These are phyloP conservation scores for Psylliodes chrysocephalus DNA, from an alignment of 2,888 invertebrate genomes.

Conservation along the genomic window DNA sequence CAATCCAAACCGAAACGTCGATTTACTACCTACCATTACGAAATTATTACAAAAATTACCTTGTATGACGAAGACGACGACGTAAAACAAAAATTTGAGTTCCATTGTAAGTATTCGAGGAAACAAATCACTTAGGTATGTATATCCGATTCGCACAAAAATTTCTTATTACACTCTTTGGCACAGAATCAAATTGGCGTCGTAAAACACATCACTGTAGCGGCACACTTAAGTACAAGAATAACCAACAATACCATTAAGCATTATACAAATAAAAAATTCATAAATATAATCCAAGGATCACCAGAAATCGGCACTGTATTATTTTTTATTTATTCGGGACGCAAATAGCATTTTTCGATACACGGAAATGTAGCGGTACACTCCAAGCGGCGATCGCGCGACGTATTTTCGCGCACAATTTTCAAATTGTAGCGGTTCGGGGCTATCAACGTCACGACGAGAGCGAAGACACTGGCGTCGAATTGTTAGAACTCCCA, in stretches of 20 bases:
- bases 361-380: background rate
- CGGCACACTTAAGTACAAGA: slow-evolving; percentile 15
- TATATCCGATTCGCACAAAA: slow-evolving; percentile 14
- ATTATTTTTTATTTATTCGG: background rate
- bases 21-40: too few relatives aligned
- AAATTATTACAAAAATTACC: slow-evolving; percentile 21
- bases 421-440: slow-evolving; percentile 31
- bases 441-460: slow-evolving; percentile 48
- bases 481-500: slow-evolving; percentile 48
- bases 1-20: too few relatives aligned
- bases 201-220: slow-evolving; percentile 32
- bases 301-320: slow-evolving; percentile 5
- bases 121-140: too few relatives aligned
- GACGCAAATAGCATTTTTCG: background rate
- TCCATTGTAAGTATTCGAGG: slow-evolving; percentile 30
- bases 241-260: background rate
- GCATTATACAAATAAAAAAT: background rate
- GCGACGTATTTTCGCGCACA: slow-evolving; percentile 36
- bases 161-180: slow-evolving; percentile 36
- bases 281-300: background rate
- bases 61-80: slow-evolving; percentile 33
- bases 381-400: background rate
- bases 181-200: slow-evolving; percentile 50
- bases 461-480: slow-evolving; percentile 50
- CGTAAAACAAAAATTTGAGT: slow-evolving; percentile 33